These are phyloP conservation scores for Picus viridis DNA, from an alignment of 2,797 vertebrate species.

Conservation along the genomic window DNA sequence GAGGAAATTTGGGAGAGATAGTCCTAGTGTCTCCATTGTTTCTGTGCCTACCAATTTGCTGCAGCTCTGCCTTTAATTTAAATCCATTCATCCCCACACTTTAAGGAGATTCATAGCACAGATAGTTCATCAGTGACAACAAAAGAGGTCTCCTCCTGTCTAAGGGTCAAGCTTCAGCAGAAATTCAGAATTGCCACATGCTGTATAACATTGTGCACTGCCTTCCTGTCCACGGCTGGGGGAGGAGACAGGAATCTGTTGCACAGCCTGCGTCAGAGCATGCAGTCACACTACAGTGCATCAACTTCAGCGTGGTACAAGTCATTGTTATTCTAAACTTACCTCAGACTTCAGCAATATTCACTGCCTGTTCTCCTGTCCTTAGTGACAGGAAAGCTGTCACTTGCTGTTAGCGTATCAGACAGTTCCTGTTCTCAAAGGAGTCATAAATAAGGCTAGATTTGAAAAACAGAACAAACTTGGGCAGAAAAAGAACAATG, in stretches of 20 bases:
- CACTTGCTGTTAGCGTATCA: conserved; percentile 53
- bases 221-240: conserved; percentile 40
- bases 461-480: conserved; percentile 67
- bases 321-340: conserved; percentile 37
- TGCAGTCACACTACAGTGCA: neutral
- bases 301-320: neutral
- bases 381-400: conserved; percentile 67
- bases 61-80: neutral
- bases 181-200: conserved; percentile 34
- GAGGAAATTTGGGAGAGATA: neutral
- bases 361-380: conserved; percentile 30
- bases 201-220: conserved; percentile 10
- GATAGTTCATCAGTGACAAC: neutral
- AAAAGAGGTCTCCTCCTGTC: neutral
- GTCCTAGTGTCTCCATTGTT: neutral
- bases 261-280: conserved; percentile 40
- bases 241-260: conserved; percentile 41
- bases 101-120: neutral
- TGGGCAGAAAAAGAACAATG: conserved; percentile 62
- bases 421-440: conserved; percentile 60
- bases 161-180: conserved; percentile 8
- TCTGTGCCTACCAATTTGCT: neutral
- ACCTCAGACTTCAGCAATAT: conserved; percentile 34
- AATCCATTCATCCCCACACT: neutral
- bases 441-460: conserved; percentile 50